Evolutionary conservation across 2,888 invertebrate species (phyloP).

Genomic region (Azorinus chamasolen): DNA sequence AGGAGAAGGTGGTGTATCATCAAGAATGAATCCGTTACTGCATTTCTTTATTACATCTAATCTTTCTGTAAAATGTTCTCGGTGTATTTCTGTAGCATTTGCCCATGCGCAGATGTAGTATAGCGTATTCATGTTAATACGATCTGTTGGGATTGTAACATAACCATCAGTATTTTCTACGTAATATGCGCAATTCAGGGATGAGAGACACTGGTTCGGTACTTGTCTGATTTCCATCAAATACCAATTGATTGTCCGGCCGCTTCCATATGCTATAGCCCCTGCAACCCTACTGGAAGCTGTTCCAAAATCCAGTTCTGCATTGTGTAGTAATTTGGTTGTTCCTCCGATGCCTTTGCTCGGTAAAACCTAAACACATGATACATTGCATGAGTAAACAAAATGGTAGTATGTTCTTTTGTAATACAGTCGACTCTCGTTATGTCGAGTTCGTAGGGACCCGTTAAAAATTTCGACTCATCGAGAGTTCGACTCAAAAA

Average conservation of each 20-base stretch:
- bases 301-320: slow-evolving; percentile 45
- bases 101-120: slow-evolving; percentile 43
- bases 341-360: slow-evolving; percentile 32
- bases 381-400: neutral
- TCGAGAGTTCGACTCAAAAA: too few species aligned
- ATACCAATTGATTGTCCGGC: slow-evolving; percentile 45
- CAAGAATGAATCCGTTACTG: slow-evolving; percentile 51
- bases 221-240: slow-evolving; percentile 23
- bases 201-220: slow-evolving; percentile 10
- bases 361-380: slow-evolving; percentile 26
- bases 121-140: slow-evolving; percentile 4
- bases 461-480: too few species aligned
- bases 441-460: too few species aligned
- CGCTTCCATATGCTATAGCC: slow-evolving; percentile 18
- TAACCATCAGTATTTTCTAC: slow-evolving; percentile 2
- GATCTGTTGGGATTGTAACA: slow-evolving; percentile 5
- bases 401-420: too few species aligned
- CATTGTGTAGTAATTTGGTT: slow-evolving; percentile 13
- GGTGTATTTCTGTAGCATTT: neutral
- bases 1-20: slow-evolving; percentile 22
- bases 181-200: slow-evolving; percentile 14
- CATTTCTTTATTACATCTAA: slow-evolving; percentile 31
- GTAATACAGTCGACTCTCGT: too few species aligned
- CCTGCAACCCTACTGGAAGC: slow-evolving; percentile 20
- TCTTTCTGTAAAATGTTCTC: slow-evolving; percentile 24